phyloP scores from a whole-genome alignment of 2,888 invertebrate species.

The Mesochorus sp. region DNA sequence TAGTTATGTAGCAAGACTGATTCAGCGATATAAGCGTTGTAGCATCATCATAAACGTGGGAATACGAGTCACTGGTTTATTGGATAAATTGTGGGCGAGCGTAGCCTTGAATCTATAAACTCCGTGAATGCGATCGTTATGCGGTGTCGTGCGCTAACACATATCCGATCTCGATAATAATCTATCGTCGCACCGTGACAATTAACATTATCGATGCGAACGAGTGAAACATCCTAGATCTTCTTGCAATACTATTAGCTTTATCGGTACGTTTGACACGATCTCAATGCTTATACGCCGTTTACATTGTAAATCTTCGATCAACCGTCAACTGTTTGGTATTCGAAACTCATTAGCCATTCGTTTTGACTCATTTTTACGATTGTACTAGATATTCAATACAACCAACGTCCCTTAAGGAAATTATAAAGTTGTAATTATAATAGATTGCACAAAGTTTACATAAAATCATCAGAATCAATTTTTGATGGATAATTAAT shows the following conservation, averaged over 20 bases:
- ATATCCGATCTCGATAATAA: constrained; percentile 49
- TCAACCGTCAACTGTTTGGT: neutral
- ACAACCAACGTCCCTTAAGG: no score
- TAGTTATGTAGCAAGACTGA: constrained; percentile 61
- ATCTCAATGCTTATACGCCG: neutral
- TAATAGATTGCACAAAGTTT: no score
- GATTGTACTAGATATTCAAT: no score
- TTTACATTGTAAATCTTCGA: neutral
- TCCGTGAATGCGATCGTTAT: constrained; percentile 45
- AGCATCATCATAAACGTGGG: constrained; percentile 22
- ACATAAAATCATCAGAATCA: no score
- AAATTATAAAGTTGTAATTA: no score
- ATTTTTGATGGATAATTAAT: no score
- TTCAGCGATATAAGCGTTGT: constrained; percentile 28
- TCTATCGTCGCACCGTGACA: constrained; percentile 25
- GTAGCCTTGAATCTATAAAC: constrained; percentile 49
- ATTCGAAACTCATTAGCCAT: neutral
- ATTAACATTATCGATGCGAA: constrained; percentile 18
- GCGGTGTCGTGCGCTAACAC: constrained; percentile 1
- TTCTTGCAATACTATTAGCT: constrained; percentile 8
- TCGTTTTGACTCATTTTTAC: neutral
- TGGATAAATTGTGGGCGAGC: constrained; percentile 49
- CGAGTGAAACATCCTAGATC: neutral
- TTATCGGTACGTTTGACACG: constrained; percentile 1
- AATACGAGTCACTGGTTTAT: constrained; percentile 19